A percentile compares a stretch with the other conserved stretches of the same genome.
These are phyloP conservation scores for Pandion haliaetus DNA, from an alignment of 2,113 vertebrate species.

Conservation along the genomic window DNA sequence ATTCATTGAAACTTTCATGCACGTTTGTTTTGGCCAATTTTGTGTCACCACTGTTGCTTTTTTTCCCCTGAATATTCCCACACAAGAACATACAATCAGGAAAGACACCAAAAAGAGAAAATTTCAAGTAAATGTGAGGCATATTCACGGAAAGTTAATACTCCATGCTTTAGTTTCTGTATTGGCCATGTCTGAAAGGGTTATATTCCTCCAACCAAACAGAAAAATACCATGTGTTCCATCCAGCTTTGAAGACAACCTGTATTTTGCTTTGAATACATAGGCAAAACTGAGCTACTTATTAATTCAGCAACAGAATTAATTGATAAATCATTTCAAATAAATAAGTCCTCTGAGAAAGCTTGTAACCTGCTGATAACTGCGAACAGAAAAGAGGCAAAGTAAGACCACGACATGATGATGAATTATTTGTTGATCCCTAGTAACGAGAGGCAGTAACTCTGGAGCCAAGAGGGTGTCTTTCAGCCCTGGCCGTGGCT, in stretches of 20 bases:
- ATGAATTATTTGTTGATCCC: not conserved
- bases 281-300: not conserved
- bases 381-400: not conserved
- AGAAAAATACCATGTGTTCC: not conserved
- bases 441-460: not conserved
- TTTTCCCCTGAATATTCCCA: not conserved
- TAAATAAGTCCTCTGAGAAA: not conserved
- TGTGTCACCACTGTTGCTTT: not conserved
- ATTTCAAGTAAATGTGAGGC: not conserved
- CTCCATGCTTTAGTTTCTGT: not conserved
- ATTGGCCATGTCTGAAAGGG: not conserved
- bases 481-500: not conserved
- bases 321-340: not conserved
- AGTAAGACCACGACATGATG: fast-evolving
- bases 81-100: fast-evolving
- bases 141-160: not conserved
- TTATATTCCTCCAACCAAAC: not conserved
- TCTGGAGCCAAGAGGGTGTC: not conserved
- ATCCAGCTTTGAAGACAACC: not conserved
- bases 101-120: not conserved
- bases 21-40: not conserved
- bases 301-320: not conserved
- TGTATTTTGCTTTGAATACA: not conserved
- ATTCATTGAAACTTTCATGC: not conserved
- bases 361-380: not conserved